Evolutionary conservation across 2,113 vertebrate genomes (phyloP), one percentile per base, ranked within the genome.

Genomic region (Podiceps cristatus): DNA sequence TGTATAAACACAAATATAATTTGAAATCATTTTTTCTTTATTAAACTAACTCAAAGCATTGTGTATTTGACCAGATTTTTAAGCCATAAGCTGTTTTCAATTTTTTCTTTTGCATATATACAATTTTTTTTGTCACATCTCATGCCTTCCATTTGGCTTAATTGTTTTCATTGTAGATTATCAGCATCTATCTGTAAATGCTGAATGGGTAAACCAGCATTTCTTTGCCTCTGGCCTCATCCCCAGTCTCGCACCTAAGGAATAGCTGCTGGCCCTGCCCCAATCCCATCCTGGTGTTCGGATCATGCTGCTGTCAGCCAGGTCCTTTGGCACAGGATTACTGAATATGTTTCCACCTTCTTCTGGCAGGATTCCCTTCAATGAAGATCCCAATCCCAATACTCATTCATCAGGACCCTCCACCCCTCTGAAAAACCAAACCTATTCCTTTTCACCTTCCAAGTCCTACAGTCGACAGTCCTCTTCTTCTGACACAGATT

Each of bases 401-500:
- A 98, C 98, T 98, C 98, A 99, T 97, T 99, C 99, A 99, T 99
- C 99, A 97, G 99, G 99, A 99, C 99, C 99, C 97, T 99, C 99
- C 96, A 99, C 99, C 99, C 99, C 99, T 99, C 99, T 99, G 99
- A 99, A 99, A 99, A 99, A 99, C 98, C 99, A 99, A 98, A 99
- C 99, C 98, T 99, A 99, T 98, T 99, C 99, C 98, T 99, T 99
- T 99, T 99, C 99, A 99, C 99, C 99, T 98, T 99, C 99, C 99
- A 99, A 99, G 99, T 99, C 99, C 99, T 99, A 99, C 99, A 99
- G 99, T 97, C 99, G 99, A 98, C 99, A 99, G 99, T 99, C 99
- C 98, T 99, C 99, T 97, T 99, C 99, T 98, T 99, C 99, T 98
- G 99, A 99, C 98, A 99, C 99, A 98, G 99, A 99, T 98, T 99